Conservation (phyloP, 2,888 invertebrate species). For the Troides oblongomaculatus region DNA sequence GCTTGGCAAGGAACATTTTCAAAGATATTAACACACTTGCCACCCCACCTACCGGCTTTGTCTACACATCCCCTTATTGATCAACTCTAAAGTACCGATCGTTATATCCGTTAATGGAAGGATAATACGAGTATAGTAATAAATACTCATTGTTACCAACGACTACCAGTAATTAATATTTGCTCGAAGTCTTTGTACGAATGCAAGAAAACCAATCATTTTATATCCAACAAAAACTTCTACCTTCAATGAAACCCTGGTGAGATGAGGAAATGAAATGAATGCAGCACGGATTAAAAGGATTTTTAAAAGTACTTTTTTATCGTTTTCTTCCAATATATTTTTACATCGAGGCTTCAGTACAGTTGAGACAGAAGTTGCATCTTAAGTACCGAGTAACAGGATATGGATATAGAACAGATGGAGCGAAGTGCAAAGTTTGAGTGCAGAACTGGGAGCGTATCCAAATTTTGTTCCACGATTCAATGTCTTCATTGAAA, state of each 20-base stretch:
- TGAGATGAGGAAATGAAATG: background rate
- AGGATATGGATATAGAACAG: background rate
- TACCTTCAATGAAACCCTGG: background rate
- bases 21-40: background rate
- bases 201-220: background rate
- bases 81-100: slow-evolving; percentile 1
- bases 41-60: slow-evolving; percentile 8
- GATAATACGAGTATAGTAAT: background rate
- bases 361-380: background rate
- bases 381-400: background rate
- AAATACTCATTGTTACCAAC: slow-evolving; percentile 10
- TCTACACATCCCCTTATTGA: background rate
- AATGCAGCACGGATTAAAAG: background rate
- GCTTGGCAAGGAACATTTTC: background rate
- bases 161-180: background rate
- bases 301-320: background rate
- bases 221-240: background rate
- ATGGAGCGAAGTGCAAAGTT: slow-evolving; percentile 13
- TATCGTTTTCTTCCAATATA: background rate
- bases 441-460: background rate
- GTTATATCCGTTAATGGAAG: background rate
- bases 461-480: slow-evolving; percentile 5
- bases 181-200: background rate
- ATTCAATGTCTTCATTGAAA: slow-evolving; percentile 15
- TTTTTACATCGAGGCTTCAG: background rate